Evolutionary conservation across 2,113 vertebrate species (phyloP), one percentile per base, ranked within the genome.

Genomic region (Lophotis ruficrista): DNA sequence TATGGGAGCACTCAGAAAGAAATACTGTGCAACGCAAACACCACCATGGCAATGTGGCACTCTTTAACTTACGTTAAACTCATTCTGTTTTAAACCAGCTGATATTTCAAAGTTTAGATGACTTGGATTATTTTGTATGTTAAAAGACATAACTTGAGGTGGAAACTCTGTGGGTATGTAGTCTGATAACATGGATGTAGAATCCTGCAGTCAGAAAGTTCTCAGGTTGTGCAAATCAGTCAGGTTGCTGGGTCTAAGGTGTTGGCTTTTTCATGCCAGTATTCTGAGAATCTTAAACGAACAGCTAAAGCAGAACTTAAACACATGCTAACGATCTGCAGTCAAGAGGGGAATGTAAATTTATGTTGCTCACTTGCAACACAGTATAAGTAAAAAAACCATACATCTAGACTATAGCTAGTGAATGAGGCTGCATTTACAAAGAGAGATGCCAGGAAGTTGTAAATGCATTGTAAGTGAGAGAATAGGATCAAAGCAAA

Each of bases 91-190:
- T 71, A 61, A 58, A 73, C 7, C 2, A 6, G 4, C 1, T 37
- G 11, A 11, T 78, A 53, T 64, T 90, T 83, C 35, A 70, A 90
- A 64, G 7, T 53, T 79, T 60, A 20, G 11, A 48, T 66, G 72
- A 33, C 10, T 50, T 58, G n/a, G 30, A 48, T 60, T 79, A 12
- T 76, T 85, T 83, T 65, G 7, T 58, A 41, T 50, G 4, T 41
- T 87, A 65, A 79, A 69, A 83, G 30, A 28, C 22, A n/a, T n/a
- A 33, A 84, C 69, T 57, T 88, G 28, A 77, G 23, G 27, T n/a
- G 17, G 16, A 33, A 90, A 43, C 10, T 24, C 12, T 35, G n/a
- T 4, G 15, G 0, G 0, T 35, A 22, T 16, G 10, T 13, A 53
- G 9, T 48, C 2, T 4, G 45, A 33, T 45, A 64, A 45, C 45